These are phyloP conservation scores for Neosilurus hyrtlii DNA, from an alignment of 2,797 vertebrate genomes.

Conservation along the genomic window DNA sequence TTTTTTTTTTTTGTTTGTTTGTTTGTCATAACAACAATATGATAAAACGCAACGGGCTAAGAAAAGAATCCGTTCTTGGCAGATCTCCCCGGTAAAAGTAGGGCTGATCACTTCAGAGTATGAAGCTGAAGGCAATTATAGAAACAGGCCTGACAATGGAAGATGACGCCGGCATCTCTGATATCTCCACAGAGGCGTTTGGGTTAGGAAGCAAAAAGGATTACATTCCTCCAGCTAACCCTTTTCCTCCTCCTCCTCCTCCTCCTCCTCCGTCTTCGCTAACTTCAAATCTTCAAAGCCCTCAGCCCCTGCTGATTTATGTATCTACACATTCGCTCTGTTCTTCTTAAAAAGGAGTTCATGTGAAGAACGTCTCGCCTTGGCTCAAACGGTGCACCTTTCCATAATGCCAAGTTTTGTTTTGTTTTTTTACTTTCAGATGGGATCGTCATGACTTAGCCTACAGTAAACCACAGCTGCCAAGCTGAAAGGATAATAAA, in stretches of 20 bases:
- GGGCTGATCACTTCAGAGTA: slow-evolving; percentile 15
- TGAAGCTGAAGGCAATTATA: slow-evolving; percentile 21
- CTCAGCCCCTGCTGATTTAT: slow-evolving; percentile 30
- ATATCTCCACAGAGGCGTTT: slow-evolving; percentile 15
- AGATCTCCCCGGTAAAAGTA: neutral
- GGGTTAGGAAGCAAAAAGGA: slow-evolving; percentile 17
- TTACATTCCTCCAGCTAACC: slow-evolving; percentile 16
- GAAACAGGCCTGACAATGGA: neutral
- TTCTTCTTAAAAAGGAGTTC: slow-evolving; percentile 38
- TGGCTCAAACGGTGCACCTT: neutral
- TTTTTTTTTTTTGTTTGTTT: neutral
- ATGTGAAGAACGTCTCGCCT: slow-evolving; percentile 48
- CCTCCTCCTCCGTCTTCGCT: neutral
- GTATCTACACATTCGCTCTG: slow-evolving; percentile 29
- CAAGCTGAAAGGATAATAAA: slow-evolving; percentile 49
- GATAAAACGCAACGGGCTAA: neutral
- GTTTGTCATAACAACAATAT: neutral
- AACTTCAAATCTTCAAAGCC: slow-evolving; percentile 28
- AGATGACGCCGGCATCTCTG: slow-evolving; percentile 3
- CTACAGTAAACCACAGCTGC: slow-evolving; percentile 63
- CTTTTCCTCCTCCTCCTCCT: neutral
- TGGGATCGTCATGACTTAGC: slow-evolving; percentile 66
- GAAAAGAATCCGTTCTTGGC: neutral
- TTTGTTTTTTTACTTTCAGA: slow-evolving; percentile 67
- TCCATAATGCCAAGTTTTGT: slow-evolving; percentile 63